Base-by-base conservation (phyloP, 2,797 vertebrate genomes). In the Pachyuromys duprasi region DNA sequence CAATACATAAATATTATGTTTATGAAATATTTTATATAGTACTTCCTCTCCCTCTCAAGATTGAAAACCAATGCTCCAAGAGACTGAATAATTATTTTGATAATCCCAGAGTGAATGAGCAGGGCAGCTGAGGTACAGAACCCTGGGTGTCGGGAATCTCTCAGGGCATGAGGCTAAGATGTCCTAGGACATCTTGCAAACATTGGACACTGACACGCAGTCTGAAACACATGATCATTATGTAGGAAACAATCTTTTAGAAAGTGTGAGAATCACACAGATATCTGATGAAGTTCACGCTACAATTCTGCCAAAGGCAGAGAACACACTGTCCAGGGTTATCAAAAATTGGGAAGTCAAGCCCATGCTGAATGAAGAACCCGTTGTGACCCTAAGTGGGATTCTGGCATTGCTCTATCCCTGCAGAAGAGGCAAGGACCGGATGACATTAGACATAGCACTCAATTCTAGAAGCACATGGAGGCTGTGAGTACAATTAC, bases 321-420 rank as follows among this genome's bases (percentile, higher is more conserved):
- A 84, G 96, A 96, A 97, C 91, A 90, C 33, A 75, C 86, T 82
- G 91, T 95, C 94, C 13, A 69, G 78, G 55, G 45, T 89, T 65
- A 94, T 94, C 79, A 60, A 80, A 67, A 82, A 93, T 95, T 74
- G 95, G 97, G 98, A 98, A 98, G 97, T 79, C 94, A 95, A 97
- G 97, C 95, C 95, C 88, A 83, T 63, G 88, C 12, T 82, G 89
- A 97, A 97, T 80, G 97, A 96, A 89, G 84, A 97, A 95, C 94
- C 84, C 74, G 95, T 97, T 95, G 79, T 53, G 97, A 92, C 76
- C 95, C 95, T 86, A 93, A 91, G 75, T 91, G 81, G 95, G 42
- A 62, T 79, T 60, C 14, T 93, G 94, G 87, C 86, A 45, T 60
- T 93, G 20, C 81, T 86, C 95, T 96, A 91, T n/a, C 97, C 97